Evolutionary conservation across 2,888 invertebrate genomes (phyloP).

Genomic region (Mimumesa dahlbomi): DNA sequence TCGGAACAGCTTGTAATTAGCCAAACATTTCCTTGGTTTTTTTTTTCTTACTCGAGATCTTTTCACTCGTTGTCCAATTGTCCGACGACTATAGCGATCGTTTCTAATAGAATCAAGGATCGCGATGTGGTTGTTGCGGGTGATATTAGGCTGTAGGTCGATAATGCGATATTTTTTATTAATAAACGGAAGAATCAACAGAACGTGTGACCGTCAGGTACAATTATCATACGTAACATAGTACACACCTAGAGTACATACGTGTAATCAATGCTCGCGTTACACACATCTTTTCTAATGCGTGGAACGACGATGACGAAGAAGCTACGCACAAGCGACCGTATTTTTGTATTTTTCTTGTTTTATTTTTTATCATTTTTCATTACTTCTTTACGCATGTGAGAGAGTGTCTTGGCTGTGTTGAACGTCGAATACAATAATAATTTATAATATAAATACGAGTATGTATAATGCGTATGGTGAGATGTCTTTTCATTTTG

Average conservation of each 20-base stretch:
- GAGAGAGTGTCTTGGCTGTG: slow-evolving; percentile 3
- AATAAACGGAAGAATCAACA: slow-evolving; percentile 64
- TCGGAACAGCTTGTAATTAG: no score
- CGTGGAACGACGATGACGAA: not conserved
- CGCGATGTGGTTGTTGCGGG: no score
- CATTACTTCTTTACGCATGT: slow-evolving; percentile 13
- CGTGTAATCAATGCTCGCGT: slow-evolving; percentile 37
- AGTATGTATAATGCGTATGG: slow-evolving; percentile 16
- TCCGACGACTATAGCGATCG: no score
- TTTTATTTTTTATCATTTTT: no score
- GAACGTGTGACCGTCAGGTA: slow-evolving; percentile 71
- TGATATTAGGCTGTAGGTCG: slow-evolving; percentile 8
- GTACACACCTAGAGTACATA: slow-evolving; percentile 31
- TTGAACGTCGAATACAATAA: slow-evolving; percentile 19
- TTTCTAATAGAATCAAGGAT: not conserved
- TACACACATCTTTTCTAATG: not conserved
- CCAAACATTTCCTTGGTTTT: no score
- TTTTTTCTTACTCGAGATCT: no score
- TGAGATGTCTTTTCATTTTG: not conserved
- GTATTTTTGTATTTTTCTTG: no score
- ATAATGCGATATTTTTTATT: slow-evolving; percentile 63
- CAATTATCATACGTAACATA: slow-evolving; percentile 61
- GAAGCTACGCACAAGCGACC: slow-evolving; percentile 8
- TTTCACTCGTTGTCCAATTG: no score
- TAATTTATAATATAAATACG: slow-evolving; percentile 33